These are phyloP conservation scores for Mallateleia sp. DNA, from an alignment of 2,888 invertebrate species.

Conservation along the genomic window DNA sequence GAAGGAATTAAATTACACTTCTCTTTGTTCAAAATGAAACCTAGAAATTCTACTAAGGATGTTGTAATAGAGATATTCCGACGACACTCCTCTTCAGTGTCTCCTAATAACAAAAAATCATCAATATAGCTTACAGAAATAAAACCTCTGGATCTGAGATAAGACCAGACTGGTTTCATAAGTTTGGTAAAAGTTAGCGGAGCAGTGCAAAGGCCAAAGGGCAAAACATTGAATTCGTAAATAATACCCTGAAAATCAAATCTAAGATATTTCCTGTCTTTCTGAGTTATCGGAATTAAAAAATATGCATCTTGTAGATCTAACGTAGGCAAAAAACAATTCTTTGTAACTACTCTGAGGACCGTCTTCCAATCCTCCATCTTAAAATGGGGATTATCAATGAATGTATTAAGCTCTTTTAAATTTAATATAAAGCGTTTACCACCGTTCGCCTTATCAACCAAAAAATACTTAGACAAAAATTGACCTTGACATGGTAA, in stretches of 20 bases:
- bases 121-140: slow-evolving; percentile 41
- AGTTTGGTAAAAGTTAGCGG: slow-evolving; percentile 66
- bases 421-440: slow-evolving; percentile 69
- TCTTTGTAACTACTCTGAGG: slow-evolving; percentile 28
- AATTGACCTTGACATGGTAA: not conserved
- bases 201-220: slow-evolving; percentile 61
- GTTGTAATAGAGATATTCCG: not conserved
- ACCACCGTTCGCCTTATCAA: slow-evolving; percentile 9
- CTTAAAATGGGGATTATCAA: slow-evolving; percentile 62
- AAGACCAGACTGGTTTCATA: slow-evolving; percentile 59
- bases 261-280: slow-evolving; percentile 53
- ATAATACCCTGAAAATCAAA: slow-evolving; percentile 24
- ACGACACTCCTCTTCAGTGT: not conserved
- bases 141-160: too few species aligned
- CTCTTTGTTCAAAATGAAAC: not conserved
- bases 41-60: not conserved
- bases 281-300: slow-evolving; percentile 38
- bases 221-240: slow-evolving; percentile 9
- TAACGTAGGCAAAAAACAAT: slow-evolving; percentile 51
- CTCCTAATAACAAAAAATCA: slow-evolving; percentile 49
- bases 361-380: slow-evolving; percentile 59
- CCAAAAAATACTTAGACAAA: not conserved
- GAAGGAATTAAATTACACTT: not conserved
- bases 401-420: slow-evolving; percentile 60
- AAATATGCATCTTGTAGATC: slow-evolving; percentile 74